These are phyloP conservation scores for Volucella inanis DNA, from an alignment of 2,888 invertebrate genomes.

Conservation along the genomic window DNA sequence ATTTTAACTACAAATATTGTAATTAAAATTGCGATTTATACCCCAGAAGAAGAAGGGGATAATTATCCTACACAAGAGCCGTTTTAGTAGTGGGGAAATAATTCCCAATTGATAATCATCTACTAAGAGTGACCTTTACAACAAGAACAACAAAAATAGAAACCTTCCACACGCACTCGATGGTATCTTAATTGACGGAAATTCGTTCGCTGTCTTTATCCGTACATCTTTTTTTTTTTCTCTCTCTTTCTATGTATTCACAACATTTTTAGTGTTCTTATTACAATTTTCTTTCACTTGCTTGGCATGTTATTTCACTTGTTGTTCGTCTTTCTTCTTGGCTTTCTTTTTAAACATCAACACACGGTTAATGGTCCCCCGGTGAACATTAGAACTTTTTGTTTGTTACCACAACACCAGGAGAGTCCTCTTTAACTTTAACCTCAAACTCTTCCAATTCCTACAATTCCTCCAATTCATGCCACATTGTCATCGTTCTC, in stretches of 20 bases:
- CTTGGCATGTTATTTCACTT: constrained; percentile 21
- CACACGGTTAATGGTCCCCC: constrained; percentile 47
- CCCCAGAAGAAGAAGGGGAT: constrained; percentile 28
- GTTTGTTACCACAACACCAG: constrained; percentile 30
- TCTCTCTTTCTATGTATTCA: not conserved
- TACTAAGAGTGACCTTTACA: constrained; percentile 63
- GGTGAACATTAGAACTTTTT: constrained; percentile 34
- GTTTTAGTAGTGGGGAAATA: constrained; percentile 30
- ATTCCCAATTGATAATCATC: constrained; percentile 62
- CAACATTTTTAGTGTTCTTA: constrained; percentile 43
- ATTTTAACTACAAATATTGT: constrained; percentile 14
- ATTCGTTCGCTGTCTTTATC: constrained; percentile 60
- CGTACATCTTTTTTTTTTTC: constrained; percentile 41
- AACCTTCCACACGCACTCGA: constrained; percentile 70
- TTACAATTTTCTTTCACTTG: not conserved
- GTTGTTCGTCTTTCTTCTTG: constrained; percentile 47
- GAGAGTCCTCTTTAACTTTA: constrained; percentile 23
- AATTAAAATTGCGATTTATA: constrained; percentile 47
- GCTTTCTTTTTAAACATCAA: constrained; percentile 67
- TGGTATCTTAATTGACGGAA: constrained; percentile 69
- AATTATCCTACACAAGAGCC: constrained; percentile 52
- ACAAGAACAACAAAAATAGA: constrained; percentile 44
- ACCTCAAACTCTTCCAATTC: too few relatives aligned
- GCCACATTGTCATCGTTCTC: constrained; percentile 2
- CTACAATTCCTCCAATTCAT: too few relatives aligned